Conservation (phyloP, 2,797 vertebrate genomes). For the Fratercula arctica region DNA sequence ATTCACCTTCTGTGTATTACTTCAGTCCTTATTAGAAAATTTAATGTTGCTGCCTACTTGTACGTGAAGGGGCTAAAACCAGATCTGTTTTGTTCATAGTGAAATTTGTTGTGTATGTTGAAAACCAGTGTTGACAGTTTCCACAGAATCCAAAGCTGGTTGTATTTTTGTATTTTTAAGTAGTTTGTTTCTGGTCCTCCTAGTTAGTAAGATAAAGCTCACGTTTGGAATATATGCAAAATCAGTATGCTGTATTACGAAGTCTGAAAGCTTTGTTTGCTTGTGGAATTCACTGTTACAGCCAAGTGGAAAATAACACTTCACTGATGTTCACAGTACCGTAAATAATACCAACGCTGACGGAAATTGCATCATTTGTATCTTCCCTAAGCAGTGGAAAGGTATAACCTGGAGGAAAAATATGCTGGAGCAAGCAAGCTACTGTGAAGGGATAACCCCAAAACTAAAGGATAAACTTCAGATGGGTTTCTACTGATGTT, state of each 20-base stretch:
- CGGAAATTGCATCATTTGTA: not conserved
- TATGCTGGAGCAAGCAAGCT: not conserved
- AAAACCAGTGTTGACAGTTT: not conserved
- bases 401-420: not conserved
- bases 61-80: not conserved
- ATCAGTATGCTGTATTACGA: not conserved
- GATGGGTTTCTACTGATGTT: not conserved
- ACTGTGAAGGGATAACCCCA: not conserved
- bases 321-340: not conserved
- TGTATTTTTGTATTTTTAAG: not conserved
- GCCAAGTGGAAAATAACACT: not conserved
- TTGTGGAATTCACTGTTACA: not conserved
- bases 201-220: not conserved
- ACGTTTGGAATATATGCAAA: not conserved
- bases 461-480: not conserved
- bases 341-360: not conserved
- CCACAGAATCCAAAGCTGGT: not conserved
- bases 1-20: not conserved
- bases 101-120: not conserved
- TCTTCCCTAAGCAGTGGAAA: not conserved
- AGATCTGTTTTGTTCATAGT: not conserved
- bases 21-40: not conserved
- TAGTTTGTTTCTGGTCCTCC: not conserved
- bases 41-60: not conserved
- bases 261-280: not conserved